Evolutionary conservation across 2,797 vertebrate species (phyloP), one percentile per base, ranked within the genome.

Genomic region (Phalloptychus januarius): DNA sequence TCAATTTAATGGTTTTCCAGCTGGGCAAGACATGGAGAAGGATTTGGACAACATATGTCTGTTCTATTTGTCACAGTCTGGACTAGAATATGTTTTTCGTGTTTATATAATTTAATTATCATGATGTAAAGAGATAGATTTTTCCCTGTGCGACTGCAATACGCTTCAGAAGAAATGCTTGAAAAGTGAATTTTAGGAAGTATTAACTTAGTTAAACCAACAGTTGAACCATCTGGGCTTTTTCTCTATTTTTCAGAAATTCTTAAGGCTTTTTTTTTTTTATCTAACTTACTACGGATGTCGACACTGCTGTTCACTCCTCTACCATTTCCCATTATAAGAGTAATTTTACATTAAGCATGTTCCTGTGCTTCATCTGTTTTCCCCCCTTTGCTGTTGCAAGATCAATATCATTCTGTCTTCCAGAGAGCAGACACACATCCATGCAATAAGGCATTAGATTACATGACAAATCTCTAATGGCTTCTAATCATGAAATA

Each of bases 401-500:
- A 58, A 25, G 36, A 73, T 78, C 71, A 44, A 78, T 77, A 38
- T 71, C 33, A 69, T 72, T 82, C 81, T 42, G 44, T 46, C 67
- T 74, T 67, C 40, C 70, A 40, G 46, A 76, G 78, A 85, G 13
- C n/a, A 76, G 4, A 75, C 74, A 23, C 77, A 78, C 50, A 70
- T 79, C 76, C 45, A 40, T 18, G 42, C 76, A 75, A 83, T 85
- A 72, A 85, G 33, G 7, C 54, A 85, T 91, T 88, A 87, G 78
- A 83, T 78, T 7, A 13, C 20, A 67, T 80, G 79, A 85, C 61
- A 85, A 85, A 94, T 89, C 48, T 79, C 84, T 44, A 76, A 78
- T 76, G 82, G 79, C 83, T 81, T 69, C 78, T 86, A 85, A 88
- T 91, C 72, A 76, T 91, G 78, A 90, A 89, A 91, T 92, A 92